Evolutionary conservation across 2,888 invertebrate species (phyloP), one percentile per base, ranked within the genome.

Genomic region (Melanchra persicariae): DNA sequence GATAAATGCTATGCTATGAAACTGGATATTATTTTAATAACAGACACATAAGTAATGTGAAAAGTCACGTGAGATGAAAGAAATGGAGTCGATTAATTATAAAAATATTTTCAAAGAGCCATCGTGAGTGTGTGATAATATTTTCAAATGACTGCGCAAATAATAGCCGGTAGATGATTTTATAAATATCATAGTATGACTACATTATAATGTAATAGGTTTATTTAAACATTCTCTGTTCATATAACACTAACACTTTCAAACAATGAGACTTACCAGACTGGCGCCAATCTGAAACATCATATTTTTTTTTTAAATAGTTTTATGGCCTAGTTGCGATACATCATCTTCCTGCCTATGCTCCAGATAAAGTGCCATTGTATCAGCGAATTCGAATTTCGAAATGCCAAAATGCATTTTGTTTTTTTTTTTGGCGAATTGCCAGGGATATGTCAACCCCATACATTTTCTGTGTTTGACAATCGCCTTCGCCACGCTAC

Each of bases 21-120:
- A 74, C 37, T 52, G 43, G 34, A 73, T 61, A 70, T 62, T 70
- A 73, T 73, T 70, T 54, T 5, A 73, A 47, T 22, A 74, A 74
- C 70, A 47, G 19, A 26, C 22, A 45, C 26, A 57, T 37, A 22
- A 57, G 9, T 37, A 37, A 40, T 26, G 43, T 45, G 34, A 73
- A 40, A 47, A 55, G 26, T 47, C 43, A 34, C 52, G 15, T 34
- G 49, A 43, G n/a, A 37, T 30, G 22, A 69, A 57, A 15, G 10
- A 40, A 47, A 40, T 47, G 57, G 2, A 37, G 15, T 22, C 22
- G 12, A 17, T 22, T 22, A 6, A 58, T 37, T 72, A n/a, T n/a
- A 30, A 37, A 43, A 75, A 67, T 73, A 58, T 52, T 47, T 59
- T 12, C 22, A 40, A 19, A 7, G 17, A 19, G 30, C 37, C 12